A percentile compares a stretch with the other conserved stretches of the same genome.
Evolutionary conservation across 2,888 invertebrate genomes (phyloP).

Genomic region (Sabellastarte sp.): DNA sequence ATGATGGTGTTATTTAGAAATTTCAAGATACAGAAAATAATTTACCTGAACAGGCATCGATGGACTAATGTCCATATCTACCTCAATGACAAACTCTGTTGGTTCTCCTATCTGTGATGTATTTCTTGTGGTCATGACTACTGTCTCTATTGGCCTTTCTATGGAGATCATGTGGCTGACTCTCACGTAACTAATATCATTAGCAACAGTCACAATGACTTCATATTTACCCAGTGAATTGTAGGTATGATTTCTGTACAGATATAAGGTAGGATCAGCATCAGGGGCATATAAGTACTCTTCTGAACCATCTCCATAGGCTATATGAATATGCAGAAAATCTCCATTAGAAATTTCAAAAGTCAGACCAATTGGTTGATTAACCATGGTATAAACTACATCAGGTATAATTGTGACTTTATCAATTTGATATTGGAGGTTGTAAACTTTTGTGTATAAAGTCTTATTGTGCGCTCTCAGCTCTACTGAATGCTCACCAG

Average conservation of each 20-base stretch:
- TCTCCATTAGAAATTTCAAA: constrained; percentile 38
- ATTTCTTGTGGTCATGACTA: constrained; percentile 29
- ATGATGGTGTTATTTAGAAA: no score
- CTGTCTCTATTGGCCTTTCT: constrained; percentile 43
- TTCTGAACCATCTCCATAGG: constrained; percentile 38
- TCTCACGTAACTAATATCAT: constrained; percentile 39
- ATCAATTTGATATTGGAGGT: constrained; percentile 9
- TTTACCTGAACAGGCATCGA: constrained; percentile 33
- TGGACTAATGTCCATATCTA: constrained; percentile 36
- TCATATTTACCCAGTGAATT: constrained; percentile 40
- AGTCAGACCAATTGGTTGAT: constrained; percentile 36
- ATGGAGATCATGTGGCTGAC: constrained; percentile 39
- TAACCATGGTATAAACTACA: constrained; percentile 4
- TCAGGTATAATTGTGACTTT: background rate
- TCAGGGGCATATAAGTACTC: constrained; percentile 34
- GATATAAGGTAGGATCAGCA: constrained; percentile 3
- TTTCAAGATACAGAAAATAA: no score
- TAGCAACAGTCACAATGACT: constrained; percentile 36
- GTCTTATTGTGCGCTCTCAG: background rate
- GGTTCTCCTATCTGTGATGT: constrained; percentile 37
- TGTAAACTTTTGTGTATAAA: constrained; percentile 10
- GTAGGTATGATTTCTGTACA: constrained; percentile 28
- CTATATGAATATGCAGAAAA: constrained; percentile 37
- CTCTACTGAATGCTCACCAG: constrained; percentile 14
- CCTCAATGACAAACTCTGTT: constrained; percentile 35